Conservation (phyloP, 1,140 invertebrate genomes). For the Medauroidea extradentata region DNA sequence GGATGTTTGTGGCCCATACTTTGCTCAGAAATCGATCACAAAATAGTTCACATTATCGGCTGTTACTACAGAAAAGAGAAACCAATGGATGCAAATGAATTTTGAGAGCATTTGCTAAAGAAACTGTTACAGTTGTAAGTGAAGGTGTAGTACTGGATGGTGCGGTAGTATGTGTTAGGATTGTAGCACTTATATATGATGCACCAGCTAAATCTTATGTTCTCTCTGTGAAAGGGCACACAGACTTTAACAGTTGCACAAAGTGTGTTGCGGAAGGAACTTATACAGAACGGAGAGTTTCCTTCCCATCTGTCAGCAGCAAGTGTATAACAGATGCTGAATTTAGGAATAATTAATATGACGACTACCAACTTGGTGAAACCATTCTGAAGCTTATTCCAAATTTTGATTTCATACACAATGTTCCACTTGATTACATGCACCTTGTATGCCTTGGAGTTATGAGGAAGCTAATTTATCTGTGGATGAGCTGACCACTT, state of each 20-base stretch:
- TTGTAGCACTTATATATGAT: conserved; percentile 27
- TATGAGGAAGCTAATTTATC: conserved; percentile 33
- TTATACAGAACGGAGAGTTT: conserved; percentile 20
- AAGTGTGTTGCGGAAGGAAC: conserved; percentile 29
- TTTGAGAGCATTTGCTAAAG: conserved; percentile 22
- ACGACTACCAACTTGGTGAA: conserved; percentile 33
- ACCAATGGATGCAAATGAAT: conserved; percentile 17
- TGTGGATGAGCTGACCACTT: conserved; percentile 22
- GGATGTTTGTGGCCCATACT: conserved; percentile 27
- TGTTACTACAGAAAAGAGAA: conserved; percentile 24
- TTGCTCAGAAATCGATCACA: conserved; percentile 4
- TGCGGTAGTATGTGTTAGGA: conserved; percentile 12
- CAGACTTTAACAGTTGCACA: conserved; percentile 24
- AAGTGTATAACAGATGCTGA: conserved; percentile 24
- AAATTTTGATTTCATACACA: conserved; percentile 33
- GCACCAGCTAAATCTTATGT: conserved; percentile 28
- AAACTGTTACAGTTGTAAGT: conserved; percentile 17
- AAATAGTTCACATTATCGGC: conserved; percentile 19
- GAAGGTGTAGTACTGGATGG: conserved; percentile 12
- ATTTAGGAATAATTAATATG: conserved; percentile 26
- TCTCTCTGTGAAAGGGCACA: conserved; percentile 24
- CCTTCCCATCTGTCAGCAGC: conserved; percentile 22
- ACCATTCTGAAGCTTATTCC: conserved; percentile 28
- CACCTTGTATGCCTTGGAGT: conserved; percentile 42
- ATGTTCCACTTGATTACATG: conserved; percentile 41